Base-by-base conservation (phyloP, 2,888 invertebrate species). In the Torymus aiolomorphi region DNA sequence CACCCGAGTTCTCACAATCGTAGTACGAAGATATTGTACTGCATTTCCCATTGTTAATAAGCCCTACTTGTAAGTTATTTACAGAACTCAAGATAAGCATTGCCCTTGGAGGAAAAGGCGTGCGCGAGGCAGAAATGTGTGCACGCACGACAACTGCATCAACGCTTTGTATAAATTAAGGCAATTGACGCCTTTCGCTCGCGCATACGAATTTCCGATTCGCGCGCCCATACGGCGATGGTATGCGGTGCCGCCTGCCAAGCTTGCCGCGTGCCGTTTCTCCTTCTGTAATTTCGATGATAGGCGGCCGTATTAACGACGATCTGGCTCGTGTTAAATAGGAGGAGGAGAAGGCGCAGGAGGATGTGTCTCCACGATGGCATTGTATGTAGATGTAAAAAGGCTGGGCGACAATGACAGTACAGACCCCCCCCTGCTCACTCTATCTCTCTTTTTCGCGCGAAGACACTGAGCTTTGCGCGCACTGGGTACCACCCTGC, bases 341-440 rank as follows among this genome's bases (percentile, higher is more conserved):
- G 24, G 24, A 86, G 84, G 57, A 18, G 4, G 42, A 85, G 85
- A 84, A 86, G 87, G 86, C 87, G 86, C 86, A 84, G 83, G 84
- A 76, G 67, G 63, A 71, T 51, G 65, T 82, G 76, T 82, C 82
- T 82, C 80, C 88, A 87, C 88, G 87, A 31, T 24, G 54, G 24
- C 86, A 89, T 90, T 90, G 90, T 90, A 90, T 90, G 90, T 86
- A 89, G 89, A 90, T 90, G 87, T 62, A 89, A 88, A 87, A 89
- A 89, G 90, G 89, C 89, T 88, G 88, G 89, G 89, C 89, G 88
- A 89, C 89, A 88, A 89, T 90, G 89, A 90, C 89, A 83, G 78
- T 83, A 82, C 84, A 80, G 72, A 82, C 83, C 84, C 83, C 86
- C 84, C 78, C 81, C 75, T 81, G 78, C 2, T 24, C 24, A 2